A percentile compares a stretch with the other conserved stretches of the same genome.
phyloP scores from a whole-genome alignment of 2,888 invertebrate species.

The Acleris sparsana region DNA sequence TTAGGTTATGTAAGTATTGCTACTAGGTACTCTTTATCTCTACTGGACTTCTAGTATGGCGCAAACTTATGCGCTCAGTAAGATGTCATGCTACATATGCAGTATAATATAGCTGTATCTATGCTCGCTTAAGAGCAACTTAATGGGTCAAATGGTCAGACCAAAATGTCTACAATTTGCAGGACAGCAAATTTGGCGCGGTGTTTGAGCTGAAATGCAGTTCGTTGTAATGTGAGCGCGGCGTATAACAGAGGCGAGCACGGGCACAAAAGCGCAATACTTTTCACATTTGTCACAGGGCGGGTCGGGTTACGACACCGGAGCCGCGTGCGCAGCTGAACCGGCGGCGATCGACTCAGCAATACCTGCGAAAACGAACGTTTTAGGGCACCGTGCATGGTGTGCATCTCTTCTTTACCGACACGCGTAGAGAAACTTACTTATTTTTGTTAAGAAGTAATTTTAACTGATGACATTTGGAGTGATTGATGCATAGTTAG shows the following conservation, averaged over 20 bases:
- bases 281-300: conserved; percentile 73
- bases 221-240: conserved; percentile 28
- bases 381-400: conserved; percentile 8
- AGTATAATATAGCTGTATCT: no score
- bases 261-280: conserved; percentile 53
- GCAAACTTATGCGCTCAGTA: no score
- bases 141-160: conserved; percentile 24
- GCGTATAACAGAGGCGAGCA: conserved; percentile 23
- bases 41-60: no score
- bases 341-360: conserved; percentile 50
- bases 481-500: no score
- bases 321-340: conserved; percentile 60
- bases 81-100: no score
- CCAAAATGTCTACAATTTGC: conserved; percentile 21
- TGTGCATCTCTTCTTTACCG: background rate
- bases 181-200: conserved; percentile 11
- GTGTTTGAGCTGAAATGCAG: conserved; percentile 19
- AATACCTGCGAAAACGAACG: conserved; percentile 16
- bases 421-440: no score
- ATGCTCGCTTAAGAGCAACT: background rate
- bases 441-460: no score
- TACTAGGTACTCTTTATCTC: no score
- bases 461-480: no score
- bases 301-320: conserved; percentile 69
- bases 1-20: no score